Percentiles rank a stretch among this genome's conserved stretches.
Conservation (phyloP, 2,797 vertebrate genomes). For the Notolabrus celidotus region DNA sequence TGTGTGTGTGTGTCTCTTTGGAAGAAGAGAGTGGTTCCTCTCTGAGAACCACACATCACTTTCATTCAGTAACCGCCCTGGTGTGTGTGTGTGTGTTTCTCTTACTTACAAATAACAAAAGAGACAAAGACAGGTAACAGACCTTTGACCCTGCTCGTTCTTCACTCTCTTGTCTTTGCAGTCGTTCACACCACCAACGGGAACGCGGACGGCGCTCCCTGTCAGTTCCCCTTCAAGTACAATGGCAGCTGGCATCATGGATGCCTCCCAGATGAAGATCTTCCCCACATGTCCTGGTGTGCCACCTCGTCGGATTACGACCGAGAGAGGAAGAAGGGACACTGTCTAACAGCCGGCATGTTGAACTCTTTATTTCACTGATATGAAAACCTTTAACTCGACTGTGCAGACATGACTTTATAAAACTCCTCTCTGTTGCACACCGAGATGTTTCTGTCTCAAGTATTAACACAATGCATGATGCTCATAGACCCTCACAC, state of each 20-base stretch:
- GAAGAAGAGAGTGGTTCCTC: too few relatives aligned
- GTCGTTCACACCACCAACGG: conserved; percentile 91
- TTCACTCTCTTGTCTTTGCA: conserved; percentile 63
- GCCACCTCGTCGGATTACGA: conserved; percentile 86
- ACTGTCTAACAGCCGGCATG: conserved; percentile 91
- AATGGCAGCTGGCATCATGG: conserved; percentile 90
- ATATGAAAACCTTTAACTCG: too few relatives aligned
- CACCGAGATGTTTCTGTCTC: neutral
- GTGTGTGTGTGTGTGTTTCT: neutral
- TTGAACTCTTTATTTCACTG: conserved; percentile 4
- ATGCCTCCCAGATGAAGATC: conserved; percentile 80
- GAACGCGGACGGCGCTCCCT: conserved; percentile 90
- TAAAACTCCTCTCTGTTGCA: too few relatives aligned
- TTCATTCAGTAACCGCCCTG: neutral
- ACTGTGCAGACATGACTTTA: too few relatives aligned
- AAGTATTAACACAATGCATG: neutral
- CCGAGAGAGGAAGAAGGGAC: conserved; percentile 84
- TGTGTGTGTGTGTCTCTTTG: too few relatives aligned
- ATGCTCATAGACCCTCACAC: neutral
- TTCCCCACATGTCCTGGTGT: conserved; percentile 85
- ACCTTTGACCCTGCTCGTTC: conserved; percentile 7
- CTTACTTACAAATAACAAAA: too few relatives aligned
- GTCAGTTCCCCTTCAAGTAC: conserved; percentile 92
- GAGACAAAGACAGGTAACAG: neutral
- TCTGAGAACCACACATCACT: neutral